Percentiles rank a stretch among this genome's conserved stretches.
Conservation (phyloP, 1,140 invertebrate species). For the Zaprionus gabonicus region DNA sequence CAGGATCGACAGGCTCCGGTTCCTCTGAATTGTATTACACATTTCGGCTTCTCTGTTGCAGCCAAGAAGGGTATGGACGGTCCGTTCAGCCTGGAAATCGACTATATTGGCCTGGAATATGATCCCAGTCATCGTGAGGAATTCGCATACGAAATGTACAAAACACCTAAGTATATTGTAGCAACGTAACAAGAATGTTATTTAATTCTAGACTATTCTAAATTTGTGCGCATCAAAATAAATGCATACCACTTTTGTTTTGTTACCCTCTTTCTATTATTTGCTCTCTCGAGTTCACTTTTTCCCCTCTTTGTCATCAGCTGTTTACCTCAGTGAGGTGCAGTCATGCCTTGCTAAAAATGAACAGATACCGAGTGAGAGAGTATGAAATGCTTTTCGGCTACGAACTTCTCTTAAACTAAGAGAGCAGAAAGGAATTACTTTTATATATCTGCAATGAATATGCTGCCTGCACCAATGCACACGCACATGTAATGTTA, state of each 20-base stretch:
- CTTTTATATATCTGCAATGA: no score
- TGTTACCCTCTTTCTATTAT: background rate
- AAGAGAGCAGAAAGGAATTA: no score
- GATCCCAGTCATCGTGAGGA: slow-evolving; percentile 92
- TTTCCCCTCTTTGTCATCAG: slow-evolving; percentile 46
- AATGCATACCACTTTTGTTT: slow-evolving; percentile 21
- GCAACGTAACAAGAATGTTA: slow-evolving; percentile 82
- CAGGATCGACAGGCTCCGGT: slow-evolving; percentile 92
- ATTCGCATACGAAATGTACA: slow-evolving; percentile 96
- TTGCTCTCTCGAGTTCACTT: background rate
- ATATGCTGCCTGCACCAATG: no score
- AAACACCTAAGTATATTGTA: slow-evolving; percentile 88
- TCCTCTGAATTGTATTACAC: slow-evolving; percentile 86
- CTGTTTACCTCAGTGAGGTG: slow-evolving; percentile 62
- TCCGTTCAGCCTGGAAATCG: slow-evolving; percentile 95
- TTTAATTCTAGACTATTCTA: slow-evolving; percentile 50
- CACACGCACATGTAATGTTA: no score
- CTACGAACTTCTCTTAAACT: no score
- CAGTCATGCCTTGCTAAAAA: background rate
- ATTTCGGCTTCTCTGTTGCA: slow-evolving; percentile 92
- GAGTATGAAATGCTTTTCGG: background rate
- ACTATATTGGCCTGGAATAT: slow-evolving; percentile 93
- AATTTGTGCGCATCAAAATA: slow-evolving; percentile 22
- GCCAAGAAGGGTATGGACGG: slow-evolving; percentile 90
- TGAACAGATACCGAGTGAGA: slow-evolving; percentile 9